These are phyloP conservation scores for Chionomys nivalis DNA, from an alignment of 2,113 vertebrate species.

Conservation along the genomic window DNA sequence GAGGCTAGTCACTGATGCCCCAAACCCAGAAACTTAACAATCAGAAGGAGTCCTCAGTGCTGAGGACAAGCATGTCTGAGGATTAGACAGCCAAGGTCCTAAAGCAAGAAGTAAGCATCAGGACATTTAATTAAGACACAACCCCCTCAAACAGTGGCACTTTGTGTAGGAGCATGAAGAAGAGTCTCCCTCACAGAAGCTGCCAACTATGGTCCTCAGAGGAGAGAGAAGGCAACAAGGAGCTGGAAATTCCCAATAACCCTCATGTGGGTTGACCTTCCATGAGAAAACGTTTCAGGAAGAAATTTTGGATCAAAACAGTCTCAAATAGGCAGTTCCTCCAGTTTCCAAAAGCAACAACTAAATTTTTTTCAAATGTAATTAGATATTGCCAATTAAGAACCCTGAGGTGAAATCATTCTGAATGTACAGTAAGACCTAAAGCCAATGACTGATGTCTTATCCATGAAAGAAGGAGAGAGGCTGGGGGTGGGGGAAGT, in stretches of 20 bases:
- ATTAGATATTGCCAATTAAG: neutral
- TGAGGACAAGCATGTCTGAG: neutral
- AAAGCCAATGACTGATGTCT: neutral
- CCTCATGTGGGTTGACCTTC: neutral
- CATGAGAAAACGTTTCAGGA: neutral
- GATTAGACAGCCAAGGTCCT: neutral
- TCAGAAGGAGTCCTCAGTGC: neutral
- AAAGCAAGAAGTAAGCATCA: neutral
- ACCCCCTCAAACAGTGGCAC: neutral
- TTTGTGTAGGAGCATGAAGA: neutral
- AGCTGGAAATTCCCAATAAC: neutral
- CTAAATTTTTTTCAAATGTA: neutral
- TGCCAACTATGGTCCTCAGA: neutral
- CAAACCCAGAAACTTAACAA: neutral
- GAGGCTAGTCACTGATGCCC: neutral
- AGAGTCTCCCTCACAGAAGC: neutral
- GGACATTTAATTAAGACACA: neutral
- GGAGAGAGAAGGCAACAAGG: neutral
- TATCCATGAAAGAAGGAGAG: neutral
- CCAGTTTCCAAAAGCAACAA: conserved; percentile 8
- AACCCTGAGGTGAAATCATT: neutral
- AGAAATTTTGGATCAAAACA: neutral
- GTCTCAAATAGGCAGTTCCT: neutral
- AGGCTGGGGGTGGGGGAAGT: too few relatives aligned
- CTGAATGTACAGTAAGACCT: neutral